Percentiles rank a stretch among this genome's conserved stretches.
These are phyloP conservation scores for Calameuta idolon DNA, from an alignment of 2,888 invertebrate species.

Conservation along the genomic window DNA sequence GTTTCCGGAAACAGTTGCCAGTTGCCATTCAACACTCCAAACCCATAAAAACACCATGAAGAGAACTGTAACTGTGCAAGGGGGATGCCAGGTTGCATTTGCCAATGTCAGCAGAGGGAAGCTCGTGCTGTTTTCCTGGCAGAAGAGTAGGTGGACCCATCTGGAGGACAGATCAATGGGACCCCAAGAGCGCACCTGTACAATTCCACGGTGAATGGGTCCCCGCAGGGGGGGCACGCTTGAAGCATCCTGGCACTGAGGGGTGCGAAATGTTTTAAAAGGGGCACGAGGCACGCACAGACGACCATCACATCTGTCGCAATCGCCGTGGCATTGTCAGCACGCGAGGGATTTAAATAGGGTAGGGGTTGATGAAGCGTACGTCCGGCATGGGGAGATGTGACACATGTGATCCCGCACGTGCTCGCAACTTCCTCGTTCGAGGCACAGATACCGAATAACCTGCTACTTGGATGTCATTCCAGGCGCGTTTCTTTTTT, in stretches of 20 bases:
- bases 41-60: background rate
- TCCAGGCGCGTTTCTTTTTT: background rate
- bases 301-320: conserved; percentile 56
- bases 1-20: background rate
- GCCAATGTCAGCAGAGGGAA: background rate
- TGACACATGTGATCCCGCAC: conserved; percentile 31
- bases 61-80: background rate
- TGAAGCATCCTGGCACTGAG: conserved; percentile 19
- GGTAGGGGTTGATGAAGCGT: conserved; percentile 14
- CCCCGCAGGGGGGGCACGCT: conserved; percentile 20
- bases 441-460: background rate
- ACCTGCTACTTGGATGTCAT: background rate
- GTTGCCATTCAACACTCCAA: background rate
- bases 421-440: conserved; percentile 21
- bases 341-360: conserved; percentile 38
- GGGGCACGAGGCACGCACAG: conserved; percentile 33
- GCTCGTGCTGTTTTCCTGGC: background rate
- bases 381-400: background rate
- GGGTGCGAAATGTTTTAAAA: conserved; percentile 49
- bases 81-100: background rate
- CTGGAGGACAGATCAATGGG: conserved; percentile 12
- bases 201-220: conserved; percentile 41
- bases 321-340: conserved; percentile 55
- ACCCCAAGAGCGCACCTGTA: conserved; percentile 44
- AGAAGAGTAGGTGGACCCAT: conserved; percentile 4